Evolutionary conservation across 2,888 invertebrate species (phyloP).

Genomic region (Drosophila glabriapex): DNA sequence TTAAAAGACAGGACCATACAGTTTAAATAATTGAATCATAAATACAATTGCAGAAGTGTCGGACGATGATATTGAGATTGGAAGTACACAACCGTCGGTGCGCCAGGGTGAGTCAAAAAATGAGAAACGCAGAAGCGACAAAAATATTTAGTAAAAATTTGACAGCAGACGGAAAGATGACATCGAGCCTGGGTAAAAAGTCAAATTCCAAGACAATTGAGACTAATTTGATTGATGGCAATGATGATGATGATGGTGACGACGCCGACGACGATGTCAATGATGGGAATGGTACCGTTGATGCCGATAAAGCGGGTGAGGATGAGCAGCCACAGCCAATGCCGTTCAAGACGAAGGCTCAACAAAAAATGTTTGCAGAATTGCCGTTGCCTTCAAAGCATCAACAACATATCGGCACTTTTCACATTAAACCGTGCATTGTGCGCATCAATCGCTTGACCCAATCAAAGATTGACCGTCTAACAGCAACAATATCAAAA

Average conservation of each 20-base stretch:
- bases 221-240: not conserved
- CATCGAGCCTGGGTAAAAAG: not conserved
- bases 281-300: not conserved
- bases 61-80: not conserved
- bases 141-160: not conserved
- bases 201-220: not conserved
- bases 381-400: not conserved
- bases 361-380: conserved; percentile 68
- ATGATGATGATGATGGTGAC: not conserved
- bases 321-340: conserved; percentile 1
- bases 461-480: conserved; percentile 3
- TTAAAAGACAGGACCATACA: not conserved
- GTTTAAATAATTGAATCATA: not conserved
- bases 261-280: not conserved
- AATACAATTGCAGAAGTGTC: not conserved
- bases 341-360: conserved; percentile 66
- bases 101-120: not conserved
- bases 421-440: not conserved
- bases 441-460: conserved; percentile 55
- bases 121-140: not conserved
- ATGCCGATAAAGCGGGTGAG: not conserved
- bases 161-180: not conserved
- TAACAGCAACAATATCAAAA: not conserved
- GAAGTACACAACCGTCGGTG: not conserved
- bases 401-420: no score